A percentile compares a stretch with the other conserved stretches of the same genome.
Evolutionary conservation across 2,888 invertebrate species (phyloP).

Genomic region (Cataglyphis livida): DNA sequence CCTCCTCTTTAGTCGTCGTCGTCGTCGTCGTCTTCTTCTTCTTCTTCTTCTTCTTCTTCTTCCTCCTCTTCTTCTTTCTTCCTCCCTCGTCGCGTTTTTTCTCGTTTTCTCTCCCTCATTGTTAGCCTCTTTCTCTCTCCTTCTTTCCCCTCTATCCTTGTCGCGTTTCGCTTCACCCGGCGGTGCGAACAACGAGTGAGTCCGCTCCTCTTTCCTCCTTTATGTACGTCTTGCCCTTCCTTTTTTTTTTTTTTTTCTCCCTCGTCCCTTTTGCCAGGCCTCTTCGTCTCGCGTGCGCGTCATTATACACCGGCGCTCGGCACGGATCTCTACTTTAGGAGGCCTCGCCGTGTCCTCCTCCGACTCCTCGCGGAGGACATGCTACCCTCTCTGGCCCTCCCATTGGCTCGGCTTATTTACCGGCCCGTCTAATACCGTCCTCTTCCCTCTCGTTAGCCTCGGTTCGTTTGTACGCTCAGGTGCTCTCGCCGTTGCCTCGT

Average conservation of each 20-base stretch:
- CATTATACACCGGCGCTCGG: constrained; percentile 83
- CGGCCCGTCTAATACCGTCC: constrained; percentile 81
- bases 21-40: constrained; percentile 71
- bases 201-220: constrained; percentile 61
- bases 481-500: constrained; percentile 65
- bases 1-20: constrained; percentile 75
- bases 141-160: constrained; percentile 58
- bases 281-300: constrained; percentile 75
- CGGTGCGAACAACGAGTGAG: constrained; percentile 55
- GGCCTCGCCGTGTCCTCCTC: constrained; percentile 72
- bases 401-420: constrained; percentile 80
- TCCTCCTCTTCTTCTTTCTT: constrained; percentile 69
- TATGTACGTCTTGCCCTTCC: constrained; percentile 45
- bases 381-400: constrained; percentile 69
- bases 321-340: constrained; percentile 84
- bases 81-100: constrained; percentile 69
- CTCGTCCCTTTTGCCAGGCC: constrained; percentile 32
- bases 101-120: constrained; percentile 75
- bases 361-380: constrained; percentile 65
- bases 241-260: constrained; percentile 65
- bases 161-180: constrained; percentile 55
- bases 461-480: constrained; percentile 75
- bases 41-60: constrained; percentile 71
- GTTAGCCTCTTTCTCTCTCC: constrained; percentile 70
- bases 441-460: constrained; percentile 80